These are phyloP conservation scores for Agapornis roseicollis DNA, from an alignment of 2,113 vertebrate genomes.

Conservation along the genomic window DNA sequence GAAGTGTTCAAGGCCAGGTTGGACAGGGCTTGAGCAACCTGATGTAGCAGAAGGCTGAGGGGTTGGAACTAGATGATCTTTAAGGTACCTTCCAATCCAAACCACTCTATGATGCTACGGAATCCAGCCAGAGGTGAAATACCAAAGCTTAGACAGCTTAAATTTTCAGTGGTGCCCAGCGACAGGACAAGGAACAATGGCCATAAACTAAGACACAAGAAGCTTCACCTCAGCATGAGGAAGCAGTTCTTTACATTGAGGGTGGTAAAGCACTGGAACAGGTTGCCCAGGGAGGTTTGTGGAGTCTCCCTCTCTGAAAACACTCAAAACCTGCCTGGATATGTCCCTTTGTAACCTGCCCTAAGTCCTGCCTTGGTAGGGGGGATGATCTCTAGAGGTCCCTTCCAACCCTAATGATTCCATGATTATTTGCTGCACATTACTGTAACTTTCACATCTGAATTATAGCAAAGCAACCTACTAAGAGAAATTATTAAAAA, in stretches of 20 bases:
- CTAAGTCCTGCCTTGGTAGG: not conserved
- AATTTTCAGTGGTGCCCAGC: not conserved
- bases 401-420: not conserved
- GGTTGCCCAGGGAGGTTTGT: not conserved
- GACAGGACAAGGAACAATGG: not conserved
- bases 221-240: not conserved
- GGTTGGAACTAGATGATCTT: not conserved
- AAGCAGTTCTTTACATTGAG: not conserved
- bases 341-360: not conserved
- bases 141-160: not conserved
- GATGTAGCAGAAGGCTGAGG: not conserved
- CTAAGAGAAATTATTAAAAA: not conserved
- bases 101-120: not conserved
- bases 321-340: not conserved
- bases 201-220: not conserved
- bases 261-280: not conserved
- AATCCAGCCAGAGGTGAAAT: not conserved
- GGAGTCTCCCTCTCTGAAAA: not conserved
- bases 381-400: not conserved
- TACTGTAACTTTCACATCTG: not conserved
- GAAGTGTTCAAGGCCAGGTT: not conserved
- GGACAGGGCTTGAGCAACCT: not conserved
- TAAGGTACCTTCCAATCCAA: not conserved
- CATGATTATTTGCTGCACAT: not conserved
- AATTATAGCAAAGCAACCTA: not conserved